Evolutionary conservation across 2,113 vertebrate genomes (phyloP).

Genomic region (Machaerirhynchus nigripectus): DNA sequence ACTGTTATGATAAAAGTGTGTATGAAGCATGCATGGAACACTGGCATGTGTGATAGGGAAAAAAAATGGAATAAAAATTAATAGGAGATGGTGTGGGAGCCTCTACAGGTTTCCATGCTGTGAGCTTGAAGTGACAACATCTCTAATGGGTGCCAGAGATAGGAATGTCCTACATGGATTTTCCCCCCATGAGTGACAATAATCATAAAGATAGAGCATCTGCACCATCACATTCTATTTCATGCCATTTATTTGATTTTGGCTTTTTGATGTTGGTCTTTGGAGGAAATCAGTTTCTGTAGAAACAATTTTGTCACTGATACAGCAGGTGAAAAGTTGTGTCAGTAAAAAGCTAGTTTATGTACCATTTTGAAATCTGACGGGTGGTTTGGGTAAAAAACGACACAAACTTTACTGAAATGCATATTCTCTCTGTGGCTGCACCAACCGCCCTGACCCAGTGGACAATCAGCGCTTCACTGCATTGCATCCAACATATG

Average conservation of each 20-base stretch:
- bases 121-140: background rate
- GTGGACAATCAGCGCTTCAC: background rate
- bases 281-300: background rate
- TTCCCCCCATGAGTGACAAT: background rate
- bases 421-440: background rate
- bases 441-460: background rate
- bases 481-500: background rate
- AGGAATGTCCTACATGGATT: background rate
- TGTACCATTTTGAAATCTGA: background rate
- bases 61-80: background rate
- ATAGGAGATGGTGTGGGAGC: background rate
- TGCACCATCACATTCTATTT: background rate
- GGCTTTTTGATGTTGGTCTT: background rate
- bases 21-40: background rate
- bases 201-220: background rate
- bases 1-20: background rate
- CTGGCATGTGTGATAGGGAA: background rate
- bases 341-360: background rate
- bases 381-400: background rate
- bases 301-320: background rate
- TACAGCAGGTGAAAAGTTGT: background rate
- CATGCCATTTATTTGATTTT: background rate
- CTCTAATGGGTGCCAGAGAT: background rate
- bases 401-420: background rate
- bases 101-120: constrained; percentile 1